Evolutionary conservation across 2,797 vertebrate species (phyloP).

Genomic region (Lindbergichthys nudifrons): DNA sequence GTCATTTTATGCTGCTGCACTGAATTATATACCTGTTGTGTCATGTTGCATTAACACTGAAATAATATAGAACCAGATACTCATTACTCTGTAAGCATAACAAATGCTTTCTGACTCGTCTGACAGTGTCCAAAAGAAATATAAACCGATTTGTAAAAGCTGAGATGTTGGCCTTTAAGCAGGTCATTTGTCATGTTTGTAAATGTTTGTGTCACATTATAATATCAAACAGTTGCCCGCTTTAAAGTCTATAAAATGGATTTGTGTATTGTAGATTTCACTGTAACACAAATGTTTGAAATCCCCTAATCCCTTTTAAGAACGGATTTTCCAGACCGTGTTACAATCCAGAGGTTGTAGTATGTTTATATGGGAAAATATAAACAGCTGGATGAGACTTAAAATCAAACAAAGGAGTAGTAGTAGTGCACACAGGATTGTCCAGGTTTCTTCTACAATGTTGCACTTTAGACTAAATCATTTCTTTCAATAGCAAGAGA

Average conservation of each 20-base stretch:
- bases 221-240: constrained; percentile 5
- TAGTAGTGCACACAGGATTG: background rate
- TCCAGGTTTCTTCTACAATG: background rate
- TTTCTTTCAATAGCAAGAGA: background rate
- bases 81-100: background rate
- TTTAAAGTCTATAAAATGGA: constrained; percentile 20
- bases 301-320: constrained; percentile 33
- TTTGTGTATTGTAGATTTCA: constrained; percentile 33
- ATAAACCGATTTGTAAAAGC: constrained; percentile 10
- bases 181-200: constrained; percentile 1
- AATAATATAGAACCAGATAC: constrained; percentile 9
- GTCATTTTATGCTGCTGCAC: constrained; percentile 12
- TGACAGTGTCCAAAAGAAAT: background rate
- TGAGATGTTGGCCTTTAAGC: background rate
- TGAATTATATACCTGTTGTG: background rate
- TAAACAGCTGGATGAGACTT: constrained; percentile 6
- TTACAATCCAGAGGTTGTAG: constrained; percentile 17
- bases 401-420: background rate
- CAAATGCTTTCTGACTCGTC: background rate
- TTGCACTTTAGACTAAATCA: background rate
- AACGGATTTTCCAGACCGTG: constrained; percentile 28
- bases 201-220: background rate
- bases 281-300: constrained; percentile 23
- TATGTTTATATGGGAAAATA: constrained; percentile 15
- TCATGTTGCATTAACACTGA: constrained; percentile 5